A percentile compares a stretch with the other conserved stretches of the same genome.
These are phyloP conservation scores for Berghia stephanieae DNA, from an alignment of 1,140 invertebrate species.

Conservation along the genomic window DNA sequence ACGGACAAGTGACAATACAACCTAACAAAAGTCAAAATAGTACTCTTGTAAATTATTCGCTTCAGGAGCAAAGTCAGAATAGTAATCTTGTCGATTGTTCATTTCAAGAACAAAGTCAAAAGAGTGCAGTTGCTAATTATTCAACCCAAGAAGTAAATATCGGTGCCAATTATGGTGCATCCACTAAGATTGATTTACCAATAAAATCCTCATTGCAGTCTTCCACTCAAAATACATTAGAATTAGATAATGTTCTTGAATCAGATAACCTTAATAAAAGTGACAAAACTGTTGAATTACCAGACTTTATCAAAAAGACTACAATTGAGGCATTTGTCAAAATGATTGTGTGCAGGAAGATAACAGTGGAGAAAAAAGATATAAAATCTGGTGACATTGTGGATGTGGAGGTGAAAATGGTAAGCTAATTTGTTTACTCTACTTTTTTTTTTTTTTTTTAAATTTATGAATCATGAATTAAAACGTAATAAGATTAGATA, in stretches of 20 bases:
- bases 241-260: background rate
- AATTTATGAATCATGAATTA: too few species aligned
- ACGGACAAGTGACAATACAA: too few species aligned
- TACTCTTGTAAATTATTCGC: too few species aligned
- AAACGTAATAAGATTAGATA: too few species aligned
- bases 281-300: background rate
- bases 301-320: slow-evolving; percentile 26
- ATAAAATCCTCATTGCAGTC: background rate
- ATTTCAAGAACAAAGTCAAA: too few species aligned
- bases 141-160: too few species aligned
- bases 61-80: too few species aligned
- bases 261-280: background rate
- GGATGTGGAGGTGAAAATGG: slow-evolving; percentile 30
- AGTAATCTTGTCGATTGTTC: too few species aligned
- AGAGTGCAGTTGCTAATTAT: too few species aligned
- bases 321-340: slow-evolving; percentile 30
- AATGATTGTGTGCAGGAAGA: slow-evolving; percentile 31
- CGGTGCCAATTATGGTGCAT: background rate
- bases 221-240: background rate
- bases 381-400: slow-evolving; percentile 20
- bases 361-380: slow-evolving; percentile 23
- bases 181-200: background rate
- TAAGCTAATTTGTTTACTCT: slow-evolving; percentile 7
- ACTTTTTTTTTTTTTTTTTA: too few species aligned
- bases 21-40: too few species aligned